A percentile compares a stretch with the other conserved stretches of the same genome.
These are phyloP conservation scores for Nebria brevicollis DNA, from an alignment of 2,888 invertebrate genomes.

Conservation along the genomic window DNA sequence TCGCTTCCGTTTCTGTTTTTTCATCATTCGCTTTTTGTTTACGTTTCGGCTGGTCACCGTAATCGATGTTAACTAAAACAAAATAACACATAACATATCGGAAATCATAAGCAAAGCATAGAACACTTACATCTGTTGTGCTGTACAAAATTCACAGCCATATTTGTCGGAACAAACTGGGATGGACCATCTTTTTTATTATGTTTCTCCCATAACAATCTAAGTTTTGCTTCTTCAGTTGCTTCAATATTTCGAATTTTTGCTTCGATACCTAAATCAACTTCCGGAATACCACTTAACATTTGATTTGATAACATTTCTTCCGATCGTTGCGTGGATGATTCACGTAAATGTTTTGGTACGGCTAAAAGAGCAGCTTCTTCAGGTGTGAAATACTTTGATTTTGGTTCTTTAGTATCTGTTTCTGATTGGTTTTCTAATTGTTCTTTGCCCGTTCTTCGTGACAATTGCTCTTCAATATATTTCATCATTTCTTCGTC, in stretches of 20 bases:
- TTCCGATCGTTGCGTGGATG: constrained; percentile 89
- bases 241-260: constrained; percentile 99
- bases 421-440: constrained; percentile 58
- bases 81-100: background rate
- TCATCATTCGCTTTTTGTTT: constrained; percentile 69
- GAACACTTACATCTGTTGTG: constrained; percentile 83
- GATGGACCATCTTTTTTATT: constrained; percentile 93
- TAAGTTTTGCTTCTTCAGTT: constrained; percentile 97
- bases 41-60: constrained; percentile 69
- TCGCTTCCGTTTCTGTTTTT: constrained; percentile 62
- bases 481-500: constrained; percentile 98
- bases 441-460: constrained; percentile 76
- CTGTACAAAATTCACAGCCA: constrained; percentile 98
- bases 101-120: background rate
- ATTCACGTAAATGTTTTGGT: constrained; percentile 89
- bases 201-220: constrained; percentile 86
- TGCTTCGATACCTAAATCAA: constrained; percentile 98
- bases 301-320: constrained; percentile 99
- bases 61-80: constrained; percentile 85
- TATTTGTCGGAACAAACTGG: constrained; percentile 96
- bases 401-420: constrained; percentile 62
- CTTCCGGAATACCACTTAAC: constrained; percentile 99
- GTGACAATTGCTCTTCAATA: constrained; percentile 88
- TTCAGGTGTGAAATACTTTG: constrained; percentile 82
- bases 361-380: constrained; percentile 90